A percentile compares a stretch with the other conserved stretches of the same genome.
These are phyloP conservation scores for Drosophila tripunctata DNA, from an alignment of 2,888 invertebrate genomes.

Conservation along the genomic window DNA sequence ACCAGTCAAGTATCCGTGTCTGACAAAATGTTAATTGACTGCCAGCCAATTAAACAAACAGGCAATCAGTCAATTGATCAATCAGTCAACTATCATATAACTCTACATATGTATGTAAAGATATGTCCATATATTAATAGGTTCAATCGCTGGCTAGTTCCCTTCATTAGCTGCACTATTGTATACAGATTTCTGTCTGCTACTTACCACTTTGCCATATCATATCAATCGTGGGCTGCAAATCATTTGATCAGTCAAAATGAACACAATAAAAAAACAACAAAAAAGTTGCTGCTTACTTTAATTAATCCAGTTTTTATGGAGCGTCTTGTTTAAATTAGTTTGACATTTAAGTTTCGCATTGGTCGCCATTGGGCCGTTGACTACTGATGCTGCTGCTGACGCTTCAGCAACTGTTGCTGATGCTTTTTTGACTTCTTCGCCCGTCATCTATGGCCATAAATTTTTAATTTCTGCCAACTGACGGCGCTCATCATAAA, in stretches of 20 bases:
- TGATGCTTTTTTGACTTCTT: constrained; percentile 22
- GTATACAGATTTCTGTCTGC: constrained; percentile 1
- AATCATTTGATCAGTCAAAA: constrained; percentile 28
- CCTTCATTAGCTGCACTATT: constrained; percentile 40
- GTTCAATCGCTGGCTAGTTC: constrained; percentile 5
- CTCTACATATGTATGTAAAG: neutral
- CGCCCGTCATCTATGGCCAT: constrained; percentile 49
- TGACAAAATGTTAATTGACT: constrained; percentile 37
- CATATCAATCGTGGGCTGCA: constrained; percentile 25
- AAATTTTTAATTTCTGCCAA: constrained; percentile 68
- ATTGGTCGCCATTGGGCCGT: constrained; percentile 24
- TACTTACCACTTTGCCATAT: neutral
- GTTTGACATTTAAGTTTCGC: constrained; percentile 75
- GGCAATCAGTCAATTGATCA: constrained; percentile 33
- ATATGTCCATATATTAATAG: constrained; percentile 18
- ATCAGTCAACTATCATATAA: constrained; percentile 40
- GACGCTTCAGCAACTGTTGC: neutral
- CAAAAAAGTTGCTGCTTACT: constrained; percentile 24
- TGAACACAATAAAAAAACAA: constrained; percentile 13
- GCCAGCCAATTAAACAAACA: constrained; percentile 41
- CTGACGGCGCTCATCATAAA: constrained; percentile 70
- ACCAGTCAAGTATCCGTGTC: constrained; percentile 45
- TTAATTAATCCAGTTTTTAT: constrained; percentile 79
- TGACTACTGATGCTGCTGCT: constrained; percentile 11
- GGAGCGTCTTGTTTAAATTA: constrained; percentile 70